These are phyloP conservation scores for Microplitis deprimator DNA, from an alignment of 2,888 invertebrate genomes.

Conservation along the genomic window DNA sequence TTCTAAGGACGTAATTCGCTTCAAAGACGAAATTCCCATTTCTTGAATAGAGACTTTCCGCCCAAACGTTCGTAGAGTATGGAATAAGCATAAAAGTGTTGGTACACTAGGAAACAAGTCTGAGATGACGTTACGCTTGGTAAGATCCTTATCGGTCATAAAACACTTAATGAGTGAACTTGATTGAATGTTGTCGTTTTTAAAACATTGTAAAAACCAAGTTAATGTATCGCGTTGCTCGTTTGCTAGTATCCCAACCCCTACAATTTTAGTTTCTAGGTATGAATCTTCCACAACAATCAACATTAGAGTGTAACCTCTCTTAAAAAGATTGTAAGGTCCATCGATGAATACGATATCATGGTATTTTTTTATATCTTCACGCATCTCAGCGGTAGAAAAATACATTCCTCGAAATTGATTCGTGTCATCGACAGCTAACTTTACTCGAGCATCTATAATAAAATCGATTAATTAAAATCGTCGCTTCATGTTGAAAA, in stretches of 20 bases:
- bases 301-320: slow-evolving; percentile 39
- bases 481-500: too few species aligned
- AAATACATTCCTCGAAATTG: slow-evolving; percentile 42
- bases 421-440: slow-evolving; percentile 13
- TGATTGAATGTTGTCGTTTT: slow-evolving; percentile 29
- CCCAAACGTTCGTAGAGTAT: slow-evolving; percentile 35
- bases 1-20: slow-evolving; percentile 32
- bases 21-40: slow-evolving; percentile 26
- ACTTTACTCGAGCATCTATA: too few species aligned
- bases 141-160: slow-evolving; percentile 48
- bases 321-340: slow-evolving; percentile 43
- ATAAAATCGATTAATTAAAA: too few species aligned
- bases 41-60: slow-evolving; percentile 35
- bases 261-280: slow-evolving; percentile 39
- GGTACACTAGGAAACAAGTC: slow-evolving; percentile 37
- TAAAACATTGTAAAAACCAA: slow-evolving; percentile 44
- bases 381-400: slow-evolving; percentile 41
- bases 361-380: slow-evolving; percentile 33
- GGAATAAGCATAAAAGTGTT: slow-evolving; percentile 24
- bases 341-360: slow-evolving; percentile 44
- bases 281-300: slow-evolving; percentile 41
- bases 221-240: slow-evolving; percentile 35
- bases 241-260: slow-evolving; percentile 36
- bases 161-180: slow-evolving; percentile 33
- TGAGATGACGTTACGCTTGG: slow-evolving; percentile 36